Evolutionary conservation across 2,797 vertebrate genomes (phyloP), one percentile per base, ranked within the genome.

Genomic region (Tarsius wallacei): DNA sequence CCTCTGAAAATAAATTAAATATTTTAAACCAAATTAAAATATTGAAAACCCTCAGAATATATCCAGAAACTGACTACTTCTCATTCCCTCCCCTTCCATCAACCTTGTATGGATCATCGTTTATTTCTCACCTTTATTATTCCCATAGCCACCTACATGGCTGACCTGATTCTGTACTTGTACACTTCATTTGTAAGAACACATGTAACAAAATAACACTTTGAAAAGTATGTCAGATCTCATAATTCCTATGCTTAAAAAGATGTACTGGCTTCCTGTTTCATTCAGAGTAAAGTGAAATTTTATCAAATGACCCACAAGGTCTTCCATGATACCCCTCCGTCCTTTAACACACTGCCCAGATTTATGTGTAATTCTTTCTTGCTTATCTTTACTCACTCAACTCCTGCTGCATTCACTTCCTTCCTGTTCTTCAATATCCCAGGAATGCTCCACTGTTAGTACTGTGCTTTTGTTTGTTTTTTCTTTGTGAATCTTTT

Each of bases 21-120:
- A 22, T 73, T 76, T 85, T 8, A 92, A 78, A 61, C 42, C 12
- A 86, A 89, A 66, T 86, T 83, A 83, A 83, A 77, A 63, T 63
- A 42, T 59, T 66, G 42, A 61, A 71, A 81, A 86, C 42, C 21
- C 90, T 87, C 61, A 77, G 74, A 85, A 68, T 82, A 28, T 15
- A 70, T 55, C 13, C 8, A 57, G 59, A 61, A 91, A 83, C 24
- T n/a, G 24, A 49, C 5, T 59, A 70, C 5, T 28, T 47, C 17
- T 83, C 33, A 4, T 28, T 16, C 53, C 28, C 22, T 59, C 36
- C 49, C n/a, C n/a, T 81, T 70, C 64, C 12, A 22, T 19, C 3
- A 70, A 24, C 28, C 51, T 33, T 12, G 1, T 53, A 22, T 80
- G 71, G 68, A 51, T 24, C 21, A 36, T 28, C 4, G 1, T 71